Percentiles rank a stretch among this genome's conserved stretches.
Evolutionary conservation across 1,140 invertebrate genomes (phyloP).

Genomic region (Drosophila orena): DNA sequence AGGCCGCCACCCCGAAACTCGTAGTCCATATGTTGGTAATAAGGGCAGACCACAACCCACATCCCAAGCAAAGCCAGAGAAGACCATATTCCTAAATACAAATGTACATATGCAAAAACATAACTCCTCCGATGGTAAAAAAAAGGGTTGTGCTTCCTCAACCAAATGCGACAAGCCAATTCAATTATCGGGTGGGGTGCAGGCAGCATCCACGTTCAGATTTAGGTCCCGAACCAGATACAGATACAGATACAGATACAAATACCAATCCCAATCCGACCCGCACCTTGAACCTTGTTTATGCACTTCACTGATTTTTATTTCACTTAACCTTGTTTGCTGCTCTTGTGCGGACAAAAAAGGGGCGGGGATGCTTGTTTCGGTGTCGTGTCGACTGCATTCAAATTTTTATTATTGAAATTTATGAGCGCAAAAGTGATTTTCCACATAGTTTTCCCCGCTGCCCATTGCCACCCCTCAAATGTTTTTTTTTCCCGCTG

Average conservation of each 20-base stretch:
- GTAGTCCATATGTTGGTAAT: constrained; percentile 55
- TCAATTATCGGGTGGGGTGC: constrained; percentile 62
- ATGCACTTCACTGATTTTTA: constrained; percentile 73
- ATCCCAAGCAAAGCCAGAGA: constrained; percentile 7
- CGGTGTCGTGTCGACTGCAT: constrained; percentile 77
- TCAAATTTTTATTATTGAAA: constrained; percentile 84
- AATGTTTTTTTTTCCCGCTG: constrained; percentile 27
- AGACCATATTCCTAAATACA: constrained; percentile 3
- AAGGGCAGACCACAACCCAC: constrained; percentile 29
- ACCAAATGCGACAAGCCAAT: constrained; percentile 60
- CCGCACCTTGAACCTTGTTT: constrained; percentile 79
- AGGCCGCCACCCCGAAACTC: constrained; percentile 16
- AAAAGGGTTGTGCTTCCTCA: constrained; percentile 60
- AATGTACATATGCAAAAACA: constrained; percentile 56
- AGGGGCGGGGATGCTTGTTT: constrained; percentile 58
- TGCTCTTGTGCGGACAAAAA: constrained; percentile 6
- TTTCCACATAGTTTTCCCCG: constrained; percentile 75
- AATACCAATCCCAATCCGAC: constrained; percentile 20
- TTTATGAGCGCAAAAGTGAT: constrained; percentile 83
- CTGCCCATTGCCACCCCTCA: constrained; percentile 30
- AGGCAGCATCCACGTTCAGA: constrained; percentile 24
- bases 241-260: constrained; percentile 28
- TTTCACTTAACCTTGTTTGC: constrained; percentile 74
- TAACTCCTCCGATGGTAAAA: constrained; percentile 44
- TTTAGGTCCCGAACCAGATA: not conserved